Evolutionary conservation across 2,888 invertebrate species (phyloP).

Genomic region (Acanthosepion esculentum): DNA sequence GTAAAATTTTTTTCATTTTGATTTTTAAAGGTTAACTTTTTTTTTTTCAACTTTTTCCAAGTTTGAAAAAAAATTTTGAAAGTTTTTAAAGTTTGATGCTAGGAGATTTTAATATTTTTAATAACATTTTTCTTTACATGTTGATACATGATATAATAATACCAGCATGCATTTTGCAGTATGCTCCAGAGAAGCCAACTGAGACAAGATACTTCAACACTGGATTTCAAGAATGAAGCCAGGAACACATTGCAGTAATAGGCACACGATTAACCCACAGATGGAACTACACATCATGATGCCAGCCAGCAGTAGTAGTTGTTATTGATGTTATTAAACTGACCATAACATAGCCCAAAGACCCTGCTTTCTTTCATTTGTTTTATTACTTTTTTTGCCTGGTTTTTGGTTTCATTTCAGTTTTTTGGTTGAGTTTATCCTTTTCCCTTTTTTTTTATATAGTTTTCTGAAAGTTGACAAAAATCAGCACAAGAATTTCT

Average conservation of each 20-base stretch:
- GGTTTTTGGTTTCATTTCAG: conserved; percentile 17
- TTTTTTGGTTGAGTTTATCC: conserved; percentile 33
- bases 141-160: conserved; percentile 33
- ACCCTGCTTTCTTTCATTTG: conserved; percentile 2
- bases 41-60: background rate
- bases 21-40: conserved; percentile 8
- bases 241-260: conserved; percentile 33
- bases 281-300: conserved; percentile 33
- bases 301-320: conserved; percentile 22
- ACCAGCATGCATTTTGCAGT: background rate
- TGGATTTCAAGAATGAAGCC: conserved; percentile 11
- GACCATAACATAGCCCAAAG: conserved; percentile 33
- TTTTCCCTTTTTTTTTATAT: conserved; percentile 8
- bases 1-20: conserved; percentile 33
- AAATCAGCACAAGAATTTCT: background rate
- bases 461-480: background rate
- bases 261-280: conserved; percentile 33
- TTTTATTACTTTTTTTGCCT: background rate
- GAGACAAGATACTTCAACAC: conserved; percentile 33
- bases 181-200: conserved; percentile 33
- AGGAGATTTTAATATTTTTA: conserved; percentile 33
- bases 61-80: conserved; percentile 10
- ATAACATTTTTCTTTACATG: conserved; percentile 33
- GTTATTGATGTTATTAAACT: background rate
- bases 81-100: conserved; percentile 33